These are phyloP conservation scores for Norana najaformis DNA, from an alignment of 2,888 invertebrate genomes.

Conservation along the genomic window DNA sequence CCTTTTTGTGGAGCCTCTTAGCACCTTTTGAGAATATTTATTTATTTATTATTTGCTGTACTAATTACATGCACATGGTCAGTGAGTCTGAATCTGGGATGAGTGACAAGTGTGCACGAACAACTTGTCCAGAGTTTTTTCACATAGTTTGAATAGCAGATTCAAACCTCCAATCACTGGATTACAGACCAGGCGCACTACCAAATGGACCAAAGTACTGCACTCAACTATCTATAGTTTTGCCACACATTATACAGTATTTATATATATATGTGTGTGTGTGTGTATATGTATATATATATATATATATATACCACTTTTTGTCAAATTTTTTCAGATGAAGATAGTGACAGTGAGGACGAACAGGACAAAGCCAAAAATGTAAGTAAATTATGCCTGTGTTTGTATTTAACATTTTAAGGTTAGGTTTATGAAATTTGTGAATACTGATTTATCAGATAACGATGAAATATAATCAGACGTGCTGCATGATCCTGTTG, in stretches of 20 bases:
- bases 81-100: background rate
- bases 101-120: background rate
- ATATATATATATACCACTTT: background rate
- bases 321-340: conserved; percentile 52
- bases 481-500: no score
- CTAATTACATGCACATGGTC: background rate
- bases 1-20: no score
- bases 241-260: background rate
- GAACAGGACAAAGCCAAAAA: conserved; percentile 52
- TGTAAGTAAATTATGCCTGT: no score
- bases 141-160: no score
- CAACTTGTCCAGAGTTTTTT: background rate
- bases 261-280: no score
- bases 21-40: background rate
- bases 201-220: no score
- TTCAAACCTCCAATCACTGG: background rate
- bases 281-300: no score
- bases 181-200: background rate
- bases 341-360: conserved; percentile 63
- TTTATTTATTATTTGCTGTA: background rate
- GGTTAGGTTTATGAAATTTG: no score
- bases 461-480: no score
- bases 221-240: background rate
- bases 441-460: no score
- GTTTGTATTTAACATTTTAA: no score